Evolutionary conservation across 2,113 vertebrate genomes (phyloP), one percentile per base, ranked within the genome.

Genomic region (Embiotoca jacksoni): DNA sequence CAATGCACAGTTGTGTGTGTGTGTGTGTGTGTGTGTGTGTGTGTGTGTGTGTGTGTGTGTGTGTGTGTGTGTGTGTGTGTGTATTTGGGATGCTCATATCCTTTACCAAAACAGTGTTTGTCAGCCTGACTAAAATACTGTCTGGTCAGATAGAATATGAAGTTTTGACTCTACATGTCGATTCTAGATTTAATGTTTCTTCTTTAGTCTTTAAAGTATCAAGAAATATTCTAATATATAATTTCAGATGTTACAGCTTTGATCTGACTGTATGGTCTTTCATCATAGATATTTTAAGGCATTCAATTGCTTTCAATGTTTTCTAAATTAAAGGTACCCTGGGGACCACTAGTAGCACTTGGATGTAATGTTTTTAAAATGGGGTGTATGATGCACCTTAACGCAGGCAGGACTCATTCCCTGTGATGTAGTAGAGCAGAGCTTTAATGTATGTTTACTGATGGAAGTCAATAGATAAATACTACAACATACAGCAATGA

Each of bases 1-100:
- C 69, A 60, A 63, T 46, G 16, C 37, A 80, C 49, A 39, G 54
- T 67, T 69, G 36, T 61, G 36, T 70, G 58, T 56, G 1, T 52
- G 61, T 70, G 53, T 64, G 44, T 47, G 54, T 54, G n/a, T 64
- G 30, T 76, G n/a, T 73, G 39, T 57, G 37, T 32, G 30, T 44
- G 37, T 63, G 11, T 61, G 30, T 47, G 36, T 69, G 23, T 54
- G n/a, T 54, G 52, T 30, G 37, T 68, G 11, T 36, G 23, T 23
- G 23, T 23, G 23, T 23, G 23, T 23, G 23, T 23, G 23, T 23
- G 23, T 23, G 39, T 57, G 37, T 32, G 30, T 44, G 37, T 63
- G 11, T 61, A 16, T 52, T 56, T 70, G 39, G 67, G 52, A 44
- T 59, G 62, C 13, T 54, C 58, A 46, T 36, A 31, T 7, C 30